Conservation (phyloP, 92 coral and sea anemone species). For the Zoanthus solanderi region DNA sequence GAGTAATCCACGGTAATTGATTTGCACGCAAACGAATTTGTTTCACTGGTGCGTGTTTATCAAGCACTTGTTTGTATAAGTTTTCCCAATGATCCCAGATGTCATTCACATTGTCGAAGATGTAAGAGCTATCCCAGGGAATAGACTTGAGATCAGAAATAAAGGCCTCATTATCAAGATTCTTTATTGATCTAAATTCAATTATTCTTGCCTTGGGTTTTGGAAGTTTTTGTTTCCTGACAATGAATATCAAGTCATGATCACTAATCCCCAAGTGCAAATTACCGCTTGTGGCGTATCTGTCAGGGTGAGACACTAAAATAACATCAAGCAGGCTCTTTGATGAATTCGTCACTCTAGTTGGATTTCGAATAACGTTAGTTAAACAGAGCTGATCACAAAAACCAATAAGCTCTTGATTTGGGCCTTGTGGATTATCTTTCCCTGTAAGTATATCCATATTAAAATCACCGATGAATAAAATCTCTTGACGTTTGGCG, state of each 20-base stretch:
- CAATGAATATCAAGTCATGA: constrained; percentile 63
- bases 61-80: constrained; percentile 45
- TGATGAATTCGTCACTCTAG: constrained; percentile 67
- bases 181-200: constrained; percentile 68
- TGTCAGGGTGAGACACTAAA: constrained; percentile 72
- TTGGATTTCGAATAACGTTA: constrained; percentile 66
- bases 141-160: constrained; percentile 41
- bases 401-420: constrained; percentile 61
- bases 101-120: constrained; percentile 54
- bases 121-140: constrained; percentile 67
- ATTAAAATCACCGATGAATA: constrained; percentile 73
- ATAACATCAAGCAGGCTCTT: constrained; percentile 70
- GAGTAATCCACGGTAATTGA: constrained; percentile 63
- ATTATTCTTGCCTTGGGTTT: constrained; percentile 62
- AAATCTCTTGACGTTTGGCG: constrained; percentile 61
- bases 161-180: constrained; percentile 42
- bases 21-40: constrained; percentile 39
- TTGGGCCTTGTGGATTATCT: constrained; percentile 69
- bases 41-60: constrained; percentile 51
- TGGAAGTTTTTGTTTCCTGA: constrained; percentile 66
- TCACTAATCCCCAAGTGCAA: constrained; percentile 66
- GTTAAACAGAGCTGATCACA: constrained; percentile 72
- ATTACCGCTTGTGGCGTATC: constrained; percentile 61
- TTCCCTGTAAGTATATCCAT: constrained; percentile 55
- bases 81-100: constrained; percentile 60